Conservation (phyloP, 2,888 invertebrate species). For the Smittia aterrima region DNA sequence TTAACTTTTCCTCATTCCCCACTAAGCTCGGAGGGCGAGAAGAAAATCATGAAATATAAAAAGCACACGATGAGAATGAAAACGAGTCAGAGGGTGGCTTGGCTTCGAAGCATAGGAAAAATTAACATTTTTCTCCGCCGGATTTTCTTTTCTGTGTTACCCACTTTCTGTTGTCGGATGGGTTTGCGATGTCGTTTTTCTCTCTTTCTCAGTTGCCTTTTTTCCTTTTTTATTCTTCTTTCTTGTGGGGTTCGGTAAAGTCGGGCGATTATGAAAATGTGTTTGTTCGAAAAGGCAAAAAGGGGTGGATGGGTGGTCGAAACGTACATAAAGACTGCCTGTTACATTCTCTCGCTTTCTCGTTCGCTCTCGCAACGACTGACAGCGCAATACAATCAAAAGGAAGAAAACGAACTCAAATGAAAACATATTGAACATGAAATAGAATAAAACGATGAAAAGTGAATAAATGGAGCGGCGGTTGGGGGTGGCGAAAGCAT, state of each 20-base stretch:
- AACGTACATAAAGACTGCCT: conserved; percentile 27
- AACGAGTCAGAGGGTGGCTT: conserved; percentile 26
- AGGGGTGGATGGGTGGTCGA: conserved; percentile 3
- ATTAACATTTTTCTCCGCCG: conserved; percentile 21
- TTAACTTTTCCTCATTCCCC: conserved; percentile 9
- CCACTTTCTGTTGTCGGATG: conserved; percentile 36
- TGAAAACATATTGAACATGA: conserved; percentile 31
- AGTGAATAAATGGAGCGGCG: conserved; percentile 30
- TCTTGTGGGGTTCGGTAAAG: background rate
- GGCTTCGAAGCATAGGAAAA: conserved; percentile 16
- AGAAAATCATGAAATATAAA: conserved; percentile 40
- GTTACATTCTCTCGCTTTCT: conserved; percentile 31
- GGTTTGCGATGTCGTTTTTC: background rate
- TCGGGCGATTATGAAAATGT: conserved; percentile 40
- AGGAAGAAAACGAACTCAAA: background rate
- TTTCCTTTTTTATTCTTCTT: background rate
- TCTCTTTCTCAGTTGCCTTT: background rate
- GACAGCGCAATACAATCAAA: background rate
- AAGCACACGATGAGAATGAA: conserved; percentile 39
- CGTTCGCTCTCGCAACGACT: background rate
- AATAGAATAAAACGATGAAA: conserved; percentile 38
- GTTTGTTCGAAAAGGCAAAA: conserved; percentile 28
- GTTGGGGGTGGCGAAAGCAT: background rate
- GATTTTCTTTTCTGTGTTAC: conserved; percentile 28
- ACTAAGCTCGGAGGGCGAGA: background rate